Evolutionary conservation across 2,113 vertebrate species (phyloP).

Genomic region (Sinocyclocheilus grahami): DNA sequence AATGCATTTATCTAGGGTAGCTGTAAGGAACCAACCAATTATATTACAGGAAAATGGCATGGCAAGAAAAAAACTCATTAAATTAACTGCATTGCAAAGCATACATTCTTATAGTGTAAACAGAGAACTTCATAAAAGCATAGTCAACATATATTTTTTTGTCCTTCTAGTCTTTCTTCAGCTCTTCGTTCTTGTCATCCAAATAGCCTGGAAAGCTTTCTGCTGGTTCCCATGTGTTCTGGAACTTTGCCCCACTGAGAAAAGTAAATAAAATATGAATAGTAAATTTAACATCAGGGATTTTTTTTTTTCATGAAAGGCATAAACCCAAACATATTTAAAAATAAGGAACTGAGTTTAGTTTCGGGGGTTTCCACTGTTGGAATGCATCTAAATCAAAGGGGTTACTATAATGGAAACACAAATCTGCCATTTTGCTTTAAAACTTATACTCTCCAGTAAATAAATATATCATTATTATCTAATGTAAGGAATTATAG

Average conservation of each 20-base stretch:
- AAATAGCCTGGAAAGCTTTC: constrained; percentile 51
- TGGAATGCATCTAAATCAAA: no score
- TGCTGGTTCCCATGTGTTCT: constrained; percentile 59
- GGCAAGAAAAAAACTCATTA: neutral
- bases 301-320: no score
- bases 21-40: neutral
- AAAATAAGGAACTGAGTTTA: no score
- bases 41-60: neutral
- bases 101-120: constrained; percentile 6
- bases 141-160: neutral
- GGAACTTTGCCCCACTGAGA: constrained; percentile 59
- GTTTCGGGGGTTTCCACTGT: no score
- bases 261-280: neutral
- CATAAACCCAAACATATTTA: no score
- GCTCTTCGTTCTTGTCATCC: constrained; percentile 27
- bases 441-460: no score
- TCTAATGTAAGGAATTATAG: no score
- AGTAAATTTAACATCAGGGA: no score
- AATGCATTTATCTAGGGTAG: neutral
- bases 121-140: neutral
- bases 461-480: no score
- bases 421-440: no score
- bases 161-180: neutral
- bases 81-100: constrained; percentile 4
- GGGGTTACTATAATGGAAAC: no score